phyloP scores from a whole-genome alignment of 2,113 vertebrate species.

The Gymnocephalus cernua region DNA sequence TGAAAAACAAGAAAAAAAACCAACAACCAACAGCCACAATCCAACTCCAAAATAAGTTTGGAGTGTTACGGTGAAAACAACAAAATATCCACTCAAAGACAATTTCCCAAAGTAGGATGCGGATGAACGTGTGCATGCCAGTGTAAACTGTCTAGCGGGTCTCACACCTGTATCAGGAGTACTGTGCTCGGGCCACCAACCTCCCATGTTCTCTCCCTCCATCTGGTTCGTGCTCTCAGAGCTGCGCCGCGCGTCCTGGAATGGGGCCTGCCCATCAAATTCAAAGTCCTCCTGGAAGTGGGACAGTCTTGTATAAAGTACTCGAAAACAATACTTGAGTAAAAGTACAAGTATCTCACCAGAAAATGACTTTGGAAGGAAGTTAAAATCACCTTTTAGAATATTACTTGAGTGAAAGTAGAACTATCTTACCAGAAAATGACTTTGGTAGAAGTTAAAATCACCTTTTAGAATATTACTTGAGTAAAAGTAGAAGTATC shows the following conservation, averaged over 20 bases:
- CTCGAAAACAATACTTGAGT: too few relatives aligned
- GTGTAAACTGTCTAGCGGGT: slow-evolving; percentile 86
- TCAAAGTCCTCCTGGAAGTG: slow-evolving; percentile 87
- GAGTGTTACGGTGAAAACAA: slow-evolving; percentile 69
- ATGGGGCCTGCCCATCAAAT: slow-evolving; percentile 82
- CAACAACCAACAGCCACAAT: slow-evolving; percentile 41
- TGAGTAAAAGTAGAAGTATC: too few relatives aligned
- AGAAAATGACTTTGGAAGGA: too few relatives aligned
- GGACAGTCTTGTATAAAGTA: too few relatives aligned
- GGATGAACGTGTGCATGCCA: slow-evolving; percentile 87
- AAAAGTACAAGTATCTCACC: too few relatives aligned
- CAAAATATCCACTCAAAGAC: slow-evolving; percentile 66
- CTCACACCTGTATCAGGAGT: slow-evolving; percentile 92
- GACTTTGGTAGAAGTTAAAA: too few relatives aligned
- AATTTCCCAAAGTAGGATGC: slow-evolving; percentile 50
- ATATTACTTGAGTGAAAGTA: too few relatives aligned
- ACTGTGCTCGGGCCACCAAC: slow-evolving; percentile 96
- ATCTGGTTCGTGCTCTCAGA: slow-evolving; percentile 83
- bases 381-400: too few relatives aligned
- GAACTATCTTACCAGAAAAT: too few relatives aligned
- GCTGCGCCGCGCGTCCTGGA: slow-evolving; percentile 81
- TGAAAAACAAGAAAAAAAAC: slow-evolving; percentile 8
- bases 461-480: too few relatives aligned
- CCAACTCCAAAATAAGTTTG: slow-evolving; percentile 44
- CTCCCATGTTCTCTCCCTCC: slow-evolving; percentile 96